phyloP scores from a whole-genome alignment of 2,888 invertebrate genomes.

The Pyrocoelia pectoralis region DNA sequence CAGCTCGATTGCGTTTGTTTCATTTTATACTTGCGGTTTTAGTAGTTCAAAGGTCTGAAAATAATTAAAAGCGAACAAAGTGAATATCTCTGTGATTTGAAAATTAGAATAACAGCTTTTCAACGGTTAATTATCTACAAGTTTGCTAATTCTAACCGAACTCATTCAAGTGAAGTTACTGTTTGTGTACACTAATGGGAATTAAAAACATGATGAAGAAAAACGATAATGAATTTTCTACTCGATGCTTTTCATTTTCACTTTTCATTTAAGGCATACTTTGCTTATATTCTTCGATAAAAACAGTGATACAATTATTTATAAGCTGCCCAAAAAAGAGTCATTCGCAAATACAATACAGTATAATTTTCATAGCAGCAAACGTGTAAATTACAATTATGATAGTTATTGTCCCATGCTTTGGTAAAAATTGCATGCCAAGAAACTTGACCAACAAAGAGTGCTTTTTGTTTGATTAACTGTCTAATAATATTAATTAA shows the following conservation, averaged over 20 bases:
- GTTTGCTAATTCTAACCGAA: not conserved
- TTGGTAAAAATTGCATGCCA: no score
- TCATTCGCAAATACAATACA: no score
- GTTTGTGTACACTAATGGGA: not conserved
- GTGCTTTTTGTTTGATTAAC: no score
- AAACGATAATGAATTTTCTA: not conserved
- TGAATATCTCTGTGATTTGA: not conserved
- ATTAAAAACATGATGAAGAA: not conserved
- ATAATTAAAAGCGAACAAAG: slow-evolving; percentile 1
- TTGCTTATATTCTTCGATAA: no score
- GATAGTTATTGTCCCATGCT: no score
- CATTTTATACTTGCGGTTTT: not conserved
- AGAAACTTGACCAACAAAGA: no score
- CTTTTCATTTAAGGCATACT: not conserved
- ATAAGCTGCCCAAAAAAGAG: no score
- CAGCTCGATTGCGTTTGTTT: not conserved
- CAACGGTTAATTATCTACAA: not conserved
- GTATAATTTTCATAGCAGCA: no score
- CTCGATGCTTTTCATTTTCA: slow-evolving; percentile 1
- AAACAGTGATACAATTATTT: no score
- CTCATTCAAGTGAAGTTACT: not conserved
- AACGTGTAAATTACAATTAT: no score
- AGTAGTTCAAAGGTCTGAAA: slow-evolving; percentile 1
- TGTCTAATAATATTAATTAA: no score
- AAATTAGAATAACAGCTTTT: not conserved